Percentiles rank a stretch among this genome's conserved stretches.
Evolutionary conservation across 2,797 vertebrate genomes (phyloP).

Genomic region (Protosalanx chinensis): DNA sequence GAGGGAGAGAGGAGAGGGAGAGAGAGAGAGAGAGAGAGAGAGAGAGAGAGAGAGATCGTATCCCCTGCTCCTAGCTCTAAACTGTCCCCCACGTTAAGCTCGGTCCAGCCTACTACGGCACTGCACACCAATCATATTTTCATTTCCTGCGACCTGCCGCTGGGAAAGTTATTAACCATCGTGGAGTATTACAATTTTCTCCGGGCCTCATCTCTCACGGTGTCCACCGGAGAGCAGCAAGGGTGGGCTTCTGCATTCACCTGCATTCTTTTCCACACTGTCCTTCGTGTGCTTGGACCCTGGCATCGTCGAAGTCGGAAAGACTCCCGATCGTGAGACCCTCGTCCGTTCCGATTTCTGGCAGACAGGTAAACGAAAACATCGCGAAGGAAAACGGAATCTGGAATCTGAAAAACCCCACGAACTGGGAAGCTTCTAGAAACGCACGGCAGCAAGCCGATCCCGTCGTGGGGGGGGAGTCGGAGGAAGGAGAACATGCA

Average conservation of each 20-base stretch:
- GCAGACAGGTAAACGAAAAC: no score
- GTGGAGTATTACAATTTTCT: conserved; percentile 46
- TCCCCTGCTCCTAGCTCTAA: neutral
- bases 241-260: conserved; percentile 29
- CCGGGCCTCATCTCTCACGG: conserved; percentile 27
- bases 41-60: neutral
- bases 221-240: conserved; percentile 22
- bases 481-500: no score
- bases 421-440: no score
- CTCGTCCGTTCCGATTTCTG: no score
- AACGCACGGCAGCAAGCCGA: no score
- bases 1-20: neutral
- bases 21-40: neutral
- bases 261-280: neutral
- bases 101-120: conserved; percentile 2
- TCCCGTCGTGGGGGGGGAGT: no score
- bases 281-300: no score
- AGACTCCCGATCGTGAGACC: no score
- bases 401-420: no score
- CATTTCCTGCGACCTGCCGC: conserved; percentile 41
- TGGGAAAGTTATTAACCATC: conserved; percentile 53
- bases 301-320: no score
- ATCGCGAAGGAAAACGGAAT: no score
- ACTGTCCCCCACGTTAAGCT: conserved; percentile 26
- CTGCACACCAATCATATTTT: conserved; percentile 57